Evolutionary conservation across 64 coral and sea anemone genomes (phyloP).

Genomic region (Montipora capricornis): DNA sequence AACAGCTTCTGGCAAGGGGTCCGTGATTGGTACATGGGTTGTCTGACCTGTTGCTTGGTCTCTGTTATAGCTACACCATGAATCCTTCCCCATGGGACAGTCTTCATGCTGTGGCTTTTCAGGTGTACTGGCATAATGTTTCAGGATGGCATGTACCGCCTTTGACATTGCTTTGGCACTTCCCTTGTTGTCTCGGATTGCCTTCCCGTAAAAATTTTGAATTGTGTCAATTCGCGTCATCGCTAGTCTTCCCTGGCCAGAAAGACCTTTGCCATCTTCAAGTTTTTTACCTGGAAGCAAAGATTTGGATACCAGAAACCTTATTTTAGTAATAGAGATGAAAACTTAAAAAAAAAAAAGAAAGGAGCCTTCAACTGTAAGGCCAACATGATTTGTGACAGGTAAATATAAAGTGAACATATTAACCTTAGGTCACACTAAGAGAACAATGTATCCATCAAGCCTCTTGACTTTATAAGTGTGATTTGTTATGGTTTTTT

Average conservation of each 20-base stretch:
- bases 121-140: background rate
- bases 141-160: too few species aligned
- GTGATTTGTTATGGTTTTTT: too few species aligned
- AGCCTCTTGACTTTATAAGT: too few species aligned
- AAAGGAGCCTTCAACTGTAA: too few species aligned
- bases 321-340: too few species aligned
- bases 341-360: too few species aligned
- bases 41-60: conserved; percentile 15
- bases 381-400: too few species aligned
- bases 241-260: conserved; percentile 58
- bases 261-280: conserved; percentile 58
- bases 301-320: background rate
- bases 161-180: background rate
- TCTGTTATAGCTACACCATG: conserved; percentile 65
- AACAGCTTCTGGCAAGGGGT: conserved; percentile 55
- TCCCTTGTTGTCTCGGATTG: conserved; percentile 63
- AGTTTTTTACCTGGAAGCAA: conserved; percentile 57
- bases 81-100: background rate
- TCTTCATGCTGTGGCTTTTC: conserved; percentile 37
- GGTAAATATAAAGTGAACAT: too few species aligned
- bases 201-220: conserved; percentile 71
- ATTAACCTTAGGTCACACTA: too few species aligned
- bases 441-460: too few species aligned
- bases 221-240: conserved; percentile 53
- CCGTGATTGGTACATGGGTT: conserved; percentile 49